Evolutionary conservation across 2,113 vertebrate species (phyloP).

Genomic region (Trematocara variabile): DNA sequence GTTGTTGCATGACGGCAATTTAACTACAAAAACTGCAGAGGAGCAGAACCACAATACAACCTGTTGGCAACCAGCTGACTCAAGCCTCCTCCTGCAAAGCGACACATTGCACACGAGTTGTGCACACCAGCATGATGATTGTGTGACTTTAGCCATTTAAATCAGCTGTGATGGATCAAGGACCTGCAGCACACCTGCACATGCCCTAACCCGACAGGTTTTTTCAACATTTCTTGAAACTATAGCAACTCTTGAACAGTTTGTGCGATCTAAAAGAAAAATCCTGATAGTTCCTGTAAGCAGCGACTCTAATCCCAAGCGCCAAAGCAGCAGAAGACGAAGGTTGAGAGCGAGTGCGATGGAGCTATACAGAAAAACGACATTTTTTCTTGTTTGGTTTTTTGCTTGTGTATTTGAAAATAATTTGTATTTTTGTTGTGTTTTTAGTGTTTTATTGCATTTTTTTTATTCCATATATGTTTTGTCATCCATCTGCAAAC

Average conservation of each 20-base stretch:
- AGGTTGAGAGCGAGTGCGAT: neutral
- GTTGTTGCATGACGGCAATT: neutral
- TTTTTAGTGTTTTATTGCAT: accelerated
- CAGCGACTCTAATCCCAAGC: neutral
- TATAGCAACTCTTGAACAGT: neutral
- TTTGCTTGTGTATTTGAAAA: neutral
- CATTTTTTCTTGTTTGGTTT: neutral
- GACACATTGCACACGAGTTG: neutral
- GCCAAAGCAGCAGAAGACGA: too few relatives aligned
- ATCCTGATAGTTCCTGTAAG: neutral
- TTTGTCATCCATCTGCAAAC: neutral
- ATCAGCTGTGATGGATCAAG: neutral
- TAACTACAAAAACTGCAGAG: neutral
- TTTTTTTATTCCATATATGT: neutral
- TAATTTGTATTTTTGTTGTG: neutral
- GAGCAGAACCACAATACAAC: neutral
- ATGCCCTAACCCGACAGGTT: neutral
- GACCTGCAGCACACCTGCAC: neutral
- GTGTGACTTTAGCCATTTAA: neutral
- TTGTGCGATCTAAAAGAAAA: neutral
- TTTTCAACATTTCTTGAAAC: neutral
- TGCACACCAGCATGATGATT: neutral
- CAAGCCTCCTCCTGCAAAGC: neutral
- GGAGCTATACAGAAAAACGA: neutral
- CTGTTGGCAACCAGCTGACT: neutral